These are phyloP conservation scores for Papilio dardanus DNA, from an alignment of 1,140 invertebrate species.

Conservation along the genomic window DNA sequence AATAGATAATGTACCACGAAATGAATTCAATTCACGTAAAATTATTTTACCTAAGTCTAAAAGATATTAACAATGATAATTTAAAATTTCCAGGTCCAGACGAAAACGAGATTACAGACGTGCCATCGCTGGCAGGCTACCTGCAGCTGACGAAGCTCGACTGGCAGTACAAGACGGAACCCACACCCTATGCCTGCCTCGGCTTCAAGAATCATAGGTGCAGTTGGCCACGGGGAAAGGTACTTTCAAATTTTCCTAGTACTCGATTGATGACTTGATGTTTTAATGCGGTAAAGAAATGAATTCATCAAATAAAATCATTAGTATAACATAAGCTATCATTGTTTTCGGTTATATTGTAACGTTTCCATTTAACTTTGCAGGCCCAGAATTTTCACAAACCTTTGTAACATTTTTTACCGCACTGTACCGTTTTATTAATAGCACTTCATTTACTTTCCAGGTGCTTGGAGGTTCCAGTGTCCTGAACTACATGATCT, in stretches of 20 bases:
- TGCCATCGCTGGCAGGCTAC: constrained; percentile 93
- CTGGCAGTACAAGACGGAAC: constrained; percentile 96
- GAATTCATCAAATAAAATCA: too few species aligned
- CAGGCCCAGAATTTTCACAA: background rate
- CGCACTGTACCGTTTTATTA: background rate
- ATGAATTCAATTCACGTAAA: too few species aligned
- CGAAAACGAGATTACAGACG: constrained; percentile 95
- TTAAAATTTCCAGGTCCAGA: constrained; percentile 91
- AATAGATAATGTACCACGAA: too few species aligned
- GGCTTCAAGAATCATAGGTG: constrained; percentile 89
- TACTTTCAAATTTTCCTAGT: too few species aligned
- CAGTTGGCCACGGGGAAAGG: constrained; percentile 92
- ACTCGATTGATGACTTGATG: too few species aligned
- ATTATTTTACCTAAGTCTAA: too few species aligned
- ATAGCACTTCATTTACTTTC: constrained; percentile 42
- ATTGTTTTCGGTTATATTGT: too few species aligned
- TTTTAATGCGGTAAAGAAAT: too few species aligned
- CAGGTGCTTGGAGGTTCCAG: constrained; percentile 93
- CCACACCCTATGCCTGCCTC: constrained; percentile 91
- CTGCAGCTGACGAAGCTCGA: constrained; percentile 94
- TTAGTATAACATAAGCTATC: too few species aligned
- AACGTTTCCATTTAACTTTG: too few species aligned
- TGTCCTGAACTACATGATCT: constrained; percentile 97
- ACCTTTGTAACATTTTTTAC: background rate
- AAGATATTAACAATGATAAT: background rate